Conservation (phyloP, 2,888 invertebrate species). For the Patella pellucida region DNA sequence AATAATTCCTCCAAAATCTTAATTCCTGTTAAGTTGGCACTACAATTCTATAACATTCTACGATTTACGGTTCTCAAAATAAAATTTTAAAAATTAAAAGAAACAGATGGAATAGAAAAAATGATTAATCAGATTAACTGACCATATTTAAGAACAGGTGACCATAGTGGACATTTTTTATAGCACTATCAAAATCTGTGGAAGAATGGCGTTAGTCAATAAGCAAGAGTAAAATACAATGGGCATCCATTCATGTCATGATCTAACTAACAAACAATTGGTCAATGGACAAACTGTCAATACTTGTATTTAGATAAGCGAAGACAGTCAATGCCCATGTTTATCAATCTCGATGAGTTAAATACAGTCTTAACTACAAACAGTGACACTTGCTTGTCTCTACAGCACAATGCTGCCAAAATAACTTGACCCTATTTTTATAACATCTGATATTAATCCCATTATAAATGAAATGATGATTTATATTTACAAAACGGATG, state of each 20-base stretch:
- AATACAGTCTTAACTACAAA: slow-evolving; percentile 9
- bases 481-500: no score
- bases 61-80: no score
- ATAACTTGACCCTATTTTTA: no score
- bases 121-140: background rate
- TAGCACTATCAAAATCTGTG: background rate
- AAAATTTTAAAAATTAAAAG: no score
- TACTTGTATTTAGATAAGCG: background rate
- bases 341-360: slow-evolving; percentile 2
- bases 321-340: slow-evolving; percentile 4
- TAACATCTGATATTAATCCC: no score
- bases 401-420: no score
- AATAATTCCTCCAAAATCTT: no score
- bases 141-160: background rate
- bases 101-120: no score
- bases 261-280: background rate
- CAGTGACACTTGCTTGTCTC: background rate
- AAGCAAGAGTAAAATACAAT: background rate
- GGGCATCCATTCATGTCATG: background rate
- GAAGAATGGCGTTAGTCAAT: background rate
- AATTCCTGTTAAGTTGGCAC: no score
- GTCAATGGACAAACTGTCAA: slow-evolving; percentile 9
- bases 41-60: no score
- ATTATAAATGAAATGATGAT: no score
- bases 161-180: slow-evolving; percentile 4